Base-by-base conservation (phyloP, 2,113 vertebrate species). In the Cichladusa arquata region DNA sequence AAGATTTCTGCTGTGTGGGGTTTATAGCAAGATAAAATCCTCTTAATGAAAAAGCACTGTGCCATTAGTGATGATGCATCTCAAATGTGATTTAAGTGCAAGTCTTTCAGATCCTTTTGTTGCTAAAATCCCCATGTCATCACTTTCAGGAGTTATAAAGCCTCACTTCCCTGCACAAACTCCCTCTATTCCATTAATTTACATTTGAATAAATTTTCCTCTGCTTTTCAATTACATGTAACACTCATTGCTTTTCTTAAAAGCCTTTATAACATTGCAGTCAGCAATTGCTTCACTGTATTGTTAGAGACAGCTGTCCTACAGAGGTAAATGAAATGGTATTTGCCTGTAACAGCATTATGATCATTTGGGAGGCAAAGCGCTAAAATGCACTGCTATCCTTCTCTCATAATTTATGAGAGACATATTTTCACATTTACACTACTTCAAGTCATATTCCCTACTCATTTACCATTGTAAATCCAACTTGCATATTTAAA, bases 161-260 rank as follows among this genome's bases (percentile, higher is more conserved):
- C 83, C 69, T 31, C 47, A 18, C 28, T 66, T 95, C 45, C 38
- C 38, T 38, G 29, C 54, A 86, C 12, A 77, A 74, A 50, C 29
- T 84, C 60, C 42, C 6, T 58, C 38, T 81, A 42, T 89, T 92
- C 44, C 44, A 86, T 86, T 91, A 92, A 74, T 86, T 96, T 89
- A 78, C 78, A 78, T 84, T 78, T 78, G 47, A 71, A 81, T 84
- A 91, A 66, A 48, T 74, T 79, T 89, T 74, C 24, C 26, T 67
- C 60, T 92, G 50, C 67, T 87, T 92, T 91, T 96, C 81, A 81
- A 17, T 91, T 81, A 44, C 53, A 67, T 47, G 11, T 58, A 71
- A 60, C 47, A 54, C 14, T 86, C 77, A 34, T 8, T 81, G 60
- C 29, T 81, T 91, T 83, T 66, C 38, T 84, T 84, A 58, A 84